phyloP scores from a whole-genome alignment of 2,888 invertebrate genomes.

The Dryocosmus kuriphilus region DNA sequence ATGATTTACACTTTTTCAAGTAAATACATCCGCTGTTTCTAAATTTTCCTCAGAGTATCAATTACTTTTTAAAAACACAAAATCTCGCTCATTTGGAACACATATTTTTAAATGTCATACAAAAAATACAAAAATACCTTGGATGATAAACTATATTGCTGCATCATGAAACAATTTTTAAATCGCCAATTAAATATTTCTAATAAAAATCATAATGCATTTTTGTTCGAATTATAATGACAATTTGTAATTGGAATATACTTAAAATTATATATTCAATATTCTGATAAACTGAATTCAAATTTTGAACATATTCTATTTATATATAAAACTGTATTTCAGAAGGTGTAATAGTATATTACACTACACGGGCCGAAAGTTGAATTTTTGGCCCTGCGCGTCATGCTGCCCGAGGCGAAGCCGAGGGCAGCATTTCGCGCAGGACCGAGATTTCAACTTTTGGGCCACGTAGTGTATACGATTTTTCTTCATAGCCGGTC shows the following conservation, averaged over 20 bases:
- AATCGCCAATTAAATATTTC: background rate
- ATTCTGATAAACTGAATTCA: background rate
- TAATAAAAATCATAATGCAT: too few relatives aligned
- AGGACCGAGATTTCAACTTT: too few relatives aligned
- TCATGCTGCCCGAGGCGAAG: too few relatives aligned
- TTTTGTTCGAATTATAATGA: background rate
- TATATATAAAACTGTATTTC: too few relatives aligned
- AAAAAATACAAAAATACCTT: background rate
- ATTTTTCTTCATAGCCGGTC: too few relatives aligned
- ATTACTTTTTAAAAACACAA: background rate
- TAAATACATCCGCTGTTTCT: background rate
- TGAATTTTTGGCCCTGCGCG: too few relatives aligned
- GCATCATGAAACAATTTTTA: background rate
- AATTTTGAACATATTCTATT: background rate
- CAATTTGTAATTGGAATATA: background rate
- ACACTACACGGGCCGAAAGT: too few relatives aligned
- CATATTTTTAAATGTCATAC: background rate
- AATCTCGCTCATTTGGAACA: background rate
- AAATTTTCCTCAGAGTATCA: background rate
- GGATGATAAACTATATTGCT: background rate
- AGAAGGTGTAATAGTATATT: too few relatives aligned
- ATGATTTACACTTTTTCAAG: background rate
- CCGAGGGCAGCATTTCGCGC: too few relatives aligned
- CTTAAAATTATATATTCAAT: background rate
- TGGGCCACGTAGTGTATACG: too few relatives aligned